Evolutionary conservation across 2,113 vertebrate species (phyloP).

Genomic region (Xiphophorus hellerii): DNA sequence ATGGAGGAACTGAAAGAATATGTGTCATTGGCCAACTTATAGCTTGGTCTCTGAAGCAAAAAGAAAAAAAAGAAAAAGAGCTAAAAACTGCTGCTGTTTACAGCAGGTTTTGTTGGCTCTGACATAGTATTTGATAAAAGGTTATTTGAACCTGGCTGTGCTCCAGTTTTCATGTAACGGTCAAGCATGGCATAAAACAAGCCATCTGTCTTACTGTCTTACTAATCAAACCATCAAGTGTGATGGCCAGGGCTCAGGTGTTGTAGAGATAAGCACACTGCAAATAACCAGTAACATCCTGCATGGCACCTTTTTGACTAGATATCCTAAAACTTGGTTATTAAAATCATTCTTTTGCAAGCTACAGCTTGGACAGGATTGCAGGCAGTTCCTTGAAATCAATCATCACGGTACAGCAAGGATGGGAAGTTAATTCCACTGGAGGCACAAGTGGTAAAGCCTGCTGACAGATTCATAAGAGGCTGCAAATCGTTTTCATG

Average conservation of each 20-base stretch:
- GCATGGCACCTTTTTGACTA: constrained; percentile 48
- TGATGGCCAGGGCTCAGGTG: constrained; percentile 21
- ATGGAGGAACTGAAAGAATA: constrained; percentile 26
- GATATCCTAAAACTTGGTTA: constrained; percentile 60
- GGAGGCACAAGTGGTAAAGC: constrained; percentile 24
- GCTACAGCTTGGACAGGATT: constrained; percentile 54
- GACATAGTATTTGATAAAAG: constrained; percentile 4
- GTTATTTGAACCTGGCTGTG: no score
- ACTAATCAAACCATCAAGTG: constrained; percentile 9
- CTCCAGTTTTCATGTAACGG: constrained; percentile 2
- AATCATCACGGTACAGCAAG: constrained; percentile 58
- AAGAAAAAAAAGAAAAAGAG: neutral
- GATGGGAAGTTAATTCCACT: constrained; percentile 61
- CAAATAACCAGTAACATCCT: constrained; percentile 65
- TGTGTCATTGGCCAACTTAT: neutral
- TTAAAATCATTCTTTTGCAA: constrained; percentile 58
- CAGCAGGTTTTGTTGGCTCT: neutral
- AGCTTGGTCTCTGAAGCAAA: neutral
- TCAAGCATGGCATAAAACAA: constrained; percentile 18
- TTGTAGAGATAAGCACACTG: constrained; percentile 61
- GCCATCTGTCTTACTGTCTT: no score
- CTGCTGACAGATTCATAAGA: constrained; percentile 46
- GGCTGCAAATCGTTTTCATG: constrained; percentile 24
- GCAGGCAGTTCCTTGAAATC: constrained; percentile 72
- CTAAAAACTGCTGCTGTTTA: no score